Percentiles rank a stretch among this genome's conserved stretches.
Conservation (phyloP, 2,113 vertebrate genomes). For the Brachyhypopomus gauderio region DNA sequence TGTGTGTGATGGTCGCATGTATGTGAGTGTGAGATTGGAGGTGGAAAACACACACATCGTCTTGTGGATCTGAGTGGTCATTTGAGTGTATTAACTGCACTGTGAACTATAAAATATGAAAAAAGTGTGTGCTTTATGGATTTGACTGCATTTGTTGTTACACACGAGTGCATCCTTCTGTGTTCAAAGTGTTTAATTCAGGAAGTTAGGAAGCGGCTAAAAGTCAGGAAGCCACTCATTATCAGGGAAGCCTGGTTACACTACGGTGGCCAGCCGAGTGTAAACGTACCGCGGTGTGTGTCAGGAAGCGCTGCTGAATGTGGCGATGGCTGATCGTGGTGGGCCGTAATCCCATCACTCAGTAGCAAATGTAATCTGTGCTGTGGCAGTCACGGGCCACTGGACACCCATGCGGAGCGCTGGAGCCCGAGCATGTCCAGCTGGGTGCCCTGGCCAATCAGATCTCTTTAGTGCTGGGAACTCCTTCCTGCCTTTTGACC, state of each 20-base stretch:
- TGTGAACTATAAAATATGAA: background rate
- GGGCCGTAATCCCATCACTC: slow-evolving; percentile 70
- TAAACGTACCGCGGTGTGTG: slow-evolving; percentile 63
- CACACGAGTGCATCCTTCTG: slow-evolving; percentile 36
- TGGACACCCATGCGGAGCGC: slow-evolving; percentile 36
- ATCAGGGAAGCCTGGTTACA: slow-evolving; percentile 60
- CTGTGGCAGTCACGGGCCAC: slow-evolving; percentile 60
- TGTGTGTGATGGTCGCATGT: background rate
- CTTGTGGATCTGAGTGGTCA: background rate
- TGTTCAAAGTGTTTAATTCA: slow-evolving; percentile 29
- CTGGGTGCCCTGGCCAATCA: slow-evolving; percentile 14
- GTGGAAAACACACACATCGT: background rate
- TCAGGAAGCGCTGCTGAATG: slow-evolving; percentile 66
- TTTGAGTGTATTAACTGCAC: background rate
- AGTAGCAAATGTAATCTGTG: slow-evolving; percentile 66
- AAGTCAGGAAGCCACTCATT: slow-evolving; percentile 2
- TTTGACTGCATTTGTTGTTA: background rate
- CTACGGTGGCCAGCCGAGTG: slow-evolving; percentile 71
- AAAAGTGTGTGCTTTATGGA: slow-evolving; percentile 37
- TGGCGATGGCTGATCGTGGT: slow-evolving; percentile 60
- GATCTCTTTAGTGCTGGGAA: slow-evolving; percentile 16
- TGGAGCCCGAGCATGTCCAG: background rate
- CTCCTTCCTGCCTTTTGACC: background rate
- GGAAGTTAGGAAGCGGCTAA: slow-evolving; percentile 1
- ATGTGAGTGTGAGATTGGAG: background rate